Conservation (phyloP, 2,888 invertebrate species). For the Alitta virens region DNA sequence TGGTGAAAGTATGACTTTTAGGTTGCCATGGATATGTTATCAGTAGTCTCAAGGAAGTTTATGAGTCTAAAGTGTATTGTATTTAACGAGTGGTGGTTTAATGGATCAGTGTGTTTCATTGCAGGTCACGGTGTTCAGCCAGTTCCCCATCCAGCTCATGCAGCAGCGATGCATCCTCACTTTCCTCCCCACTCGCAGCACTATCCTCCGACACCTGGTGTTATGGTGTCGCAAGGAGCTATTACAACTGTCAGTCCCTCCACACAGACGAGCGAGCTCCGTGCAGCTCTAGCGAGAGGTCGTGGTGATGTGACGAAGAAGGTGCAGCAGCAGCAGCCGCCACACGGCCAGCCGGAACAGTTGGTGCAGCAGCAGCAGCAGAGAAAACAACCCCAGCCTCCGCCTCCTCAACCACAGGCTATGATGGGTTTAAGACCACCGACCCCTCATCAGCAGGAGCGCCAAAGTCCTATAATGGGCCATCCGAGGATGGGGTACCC, state of each 20-base stretch:
- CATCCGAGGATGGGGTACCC: constrained; percentile 45
- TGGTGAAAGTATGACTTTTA: too few species aligned
- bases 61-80: too few species aligned
- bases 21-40: too few species aligned
- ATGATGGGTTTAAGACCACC: constrained; percentile 35
- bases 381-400: constrained; percentile 29
- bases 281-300: constrained; percentile 27
- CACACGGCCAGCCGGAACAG: constrained; percentile 25
- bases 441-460: constrained; percentile 33
- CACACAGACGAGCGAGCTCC: constrained; percentile 28
- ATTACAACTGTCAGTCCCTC: constrained; percentile 1
- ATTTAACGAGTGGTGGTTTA: too few species aligned
- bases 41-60: too few species aligned
- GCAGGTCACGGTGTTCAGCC: not conserved
- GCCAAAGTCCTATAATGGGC: constrained; percentile 27
- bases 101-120: too few species aligned
- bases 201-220: constrained; percentile 6
- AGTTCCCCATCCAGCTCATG: not conserved
- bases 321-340: constrained; percentile 2
- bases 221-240: constrained; percentile 11
- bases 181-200: constrained; percentile 6
- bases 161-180: constrained; percentile 3
- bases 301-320: not conserved
- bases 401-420: constrained; percentile 1
- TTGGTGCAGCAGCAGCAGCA: constrained; percentile 34